These are phyloP conservation scores for Lagopus muta DNA, from an alignment of 2,113 vertebrate genomes.

Conservation along the genomic window DNA sequence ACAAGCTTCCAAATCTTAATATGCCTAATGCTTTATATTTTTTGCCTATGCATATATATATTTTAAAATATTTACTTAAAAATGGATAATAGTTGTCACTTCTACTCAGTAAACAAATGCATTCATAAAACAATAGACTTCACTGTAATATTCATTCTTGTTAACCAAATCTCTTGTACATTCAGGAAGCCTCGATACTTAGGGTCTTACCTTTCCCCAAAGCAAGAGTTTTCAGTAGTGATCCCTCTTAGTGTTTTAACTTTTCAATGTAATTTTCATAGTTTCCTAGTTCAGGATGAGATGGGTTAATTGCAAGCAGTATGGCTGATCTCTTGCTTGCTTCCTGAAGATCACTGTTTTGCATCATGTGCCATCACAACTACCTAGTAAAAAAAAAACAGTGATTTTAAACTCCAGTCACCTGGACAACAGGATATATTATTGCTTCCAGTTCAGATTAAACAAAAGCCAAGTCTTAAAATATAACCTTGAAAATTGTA, in stretches of 20 bases:
- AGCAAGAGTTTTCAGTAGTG: not conserved
- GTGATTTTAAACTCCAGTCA: conserved; percentile 21
- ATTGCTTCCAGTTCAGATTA: not conserved
- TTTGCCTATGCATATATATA: not conserved
- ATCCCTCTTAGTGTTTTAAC: not conserved
- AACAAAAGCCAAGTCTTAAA: not conserved
- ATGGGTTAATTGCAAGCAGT: conserved; percentile 29
- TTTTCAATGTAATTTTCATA: conserved; percentile 9
- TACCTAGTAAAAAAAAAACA: conserved; percentile 58
- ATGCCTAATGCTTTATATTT: not conserved
- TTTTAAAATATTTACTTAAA: not conserved
- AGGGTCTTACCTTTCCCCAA: conserved; percentile 50
- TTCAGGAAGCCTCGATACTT: not conserved
- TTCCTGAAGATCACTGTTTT: conserved; percentile 67
- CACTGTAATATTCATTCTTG: not conserved
- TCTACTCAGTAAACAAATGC: not conserved
- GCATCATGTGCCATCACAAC: conserved; percentile 49
- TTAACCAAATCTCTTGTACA: not conserved
- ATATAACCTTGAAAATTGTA: not conserved
- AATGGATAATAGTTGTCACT: not conserved
- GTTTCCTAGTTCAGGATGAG: conserved; percentile 37
- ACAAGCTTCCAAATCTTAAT: not conserved
- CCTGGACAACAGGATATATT: conserved; percentile 4
- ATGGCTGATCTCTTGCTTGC: conserved; percentile 41
- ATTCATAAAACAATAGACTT: not conserved